These are phyloP conservation scores for Mimumesa dahlbomi DNA, from an alignment of 2,888 invertebrate genomes.

Conservation along the genomic window DNA sequence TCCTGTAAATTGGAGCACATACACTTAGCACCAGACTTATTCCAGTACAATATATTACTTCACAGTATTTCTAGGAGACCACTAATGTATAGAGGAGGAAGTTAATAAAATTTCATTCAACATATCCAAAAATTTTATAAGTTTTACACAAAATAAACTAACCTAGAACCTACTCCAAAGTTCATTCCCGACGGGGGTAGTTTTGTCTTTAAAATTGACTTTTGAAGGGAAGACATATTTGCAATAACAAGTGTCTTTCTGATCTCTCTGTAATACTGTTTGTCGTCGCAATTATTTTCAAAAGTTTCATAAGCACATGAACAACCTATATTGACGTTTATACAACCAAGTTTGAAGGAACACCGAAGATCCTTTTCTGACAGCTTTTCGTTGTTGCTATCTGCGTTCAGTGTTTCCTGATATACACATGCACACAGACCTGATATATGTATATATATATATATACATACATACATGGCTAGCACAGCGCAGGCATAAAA, in stretches of 20 bases:
- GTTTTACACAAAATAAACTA: conserved; percentile 48
- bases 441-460: no score
- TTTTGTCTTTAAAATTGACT: conserved; percentile 85
- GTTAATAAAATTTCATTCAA: conserved; percentile 9
- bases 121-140: neutral
- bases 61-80: no score
- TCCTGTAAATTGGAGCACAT: conserved; percentile 74
- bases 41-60: no score
- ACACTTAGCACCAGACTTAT: no score
- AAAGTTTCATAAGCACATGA: conserved; percentile 39
- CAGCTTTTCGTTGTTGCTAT: neutral
- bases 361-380: neutral
- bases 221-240: conserved; percentile 86
- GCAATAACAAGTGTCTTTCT: conserved; percentile 20
- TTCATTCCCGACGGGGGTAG: conserved; percentile 83
- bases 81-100: neutral
- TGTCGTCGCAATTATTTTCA: conserved; percentile 12
- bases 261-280: conserved; percentile 30
- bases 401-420: no score
- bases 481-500: no score
- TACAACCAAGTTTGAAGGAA: neutral
- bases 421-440: no score
- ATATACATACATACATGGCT: no score
- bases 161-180: conserved; percentile 73
- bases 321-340: neutral